Base-by-base conservation (phyloP, 2,113 vertebrate species). In the Chinchilla lanigera region DNA sequence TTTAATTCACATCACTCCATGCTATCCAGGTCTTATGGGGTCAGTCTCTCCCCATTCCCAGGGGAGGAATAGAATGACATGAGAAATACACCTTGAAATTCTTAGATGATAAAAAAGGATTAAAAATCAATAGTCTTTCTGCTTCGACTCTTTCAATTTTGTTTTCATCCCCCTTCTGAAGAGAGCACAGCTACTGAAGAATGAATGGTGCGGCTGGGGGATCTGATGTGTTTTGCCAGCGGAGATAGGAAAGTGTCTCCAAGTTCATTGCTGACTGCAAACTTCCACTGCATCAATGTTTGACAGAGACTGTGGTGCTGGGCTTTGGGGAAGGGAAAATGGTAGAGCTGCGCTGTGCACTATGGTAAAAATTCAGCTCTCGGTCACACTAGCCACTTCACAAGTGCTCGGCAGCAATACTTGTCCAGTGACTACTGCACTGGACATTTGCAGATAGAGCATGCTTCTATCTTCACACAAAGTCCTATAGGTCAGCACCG, bases 41-140 rank as follows among this genome's bases (percentile, higher is more conserved):
- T 94, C 93, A 94, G 94, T 80, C 73, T 92, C 84, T 97, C 67
- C 67, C 33, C 3, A 41, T 26, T 95, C 87, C 87, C 71, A n/a
- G 17, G 84, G 63, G 69, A 97, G 69, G 67, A 67, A 20, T 2
- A 19, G 82, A 78, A 67, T 90, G 93, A 89, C 95, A 83, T 41
- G 92, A 97, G 61, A 86, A 95, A 95, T 92, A 95, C 16, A 97
- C 65, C 82, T 98, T 94, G 94, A 97, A 96, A 90, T 96, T 95
- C 94, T 82, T 82, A 41, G 90, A 96, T 96, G 86, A 96, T 96
- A 82, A 89, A 96, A 97, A 98, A 93, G 82, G 90, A 97, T 97
- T 96, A 97, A 94, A 97, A 97, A 90, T 97, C 96, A 96, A 96
- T 97, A 95, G 81, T 58, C 77, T 97, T 98, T 97, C 97, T 97